phyloP scores from a whole-genome alignment of 2,797 vertebrate genomes.

The Phalloptychus januarius region DNA sequence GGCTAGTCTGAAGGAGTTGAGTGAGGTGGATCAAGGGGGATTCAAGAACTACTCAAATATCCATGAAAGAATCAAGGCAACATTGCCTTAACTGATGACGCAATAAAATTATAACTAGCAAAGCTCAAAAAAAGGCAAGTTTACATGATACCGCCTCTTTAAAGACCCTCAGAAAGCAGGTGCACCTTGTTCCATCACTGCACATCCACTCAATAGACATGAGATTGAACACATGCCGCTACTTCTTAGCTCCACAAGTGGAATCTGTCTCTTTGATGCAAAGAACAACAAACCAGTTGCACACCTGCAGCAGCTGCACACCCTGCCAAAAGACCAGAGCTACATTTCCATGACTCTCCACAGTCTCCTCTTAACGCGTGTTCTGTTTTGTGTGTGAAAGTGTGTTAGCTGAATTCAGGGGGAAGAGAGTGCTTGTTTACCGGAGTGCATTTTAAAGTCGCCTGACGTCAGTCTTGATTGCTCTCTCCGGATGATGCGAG shows the following conservation, averaged over 20 bases:
- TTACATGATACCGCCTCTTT: too few relatives aligned
- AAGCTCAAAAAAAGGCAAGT: too few relatives aligned
- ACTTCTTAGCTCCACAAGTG: background rate
- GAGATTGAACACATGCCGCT: background rate
- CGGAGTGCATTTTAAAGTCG: constrained; percentile 24
- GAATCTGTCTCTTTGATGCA: background rate
- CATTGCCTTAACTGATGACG: too few relatives aligned
- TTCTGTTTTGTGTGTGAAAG: background rate
- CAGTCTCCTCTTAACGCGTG: constrained; percentile 3
- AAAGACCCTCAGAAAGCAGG: background rate
- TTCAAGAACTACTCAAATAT: too few relatives aligned
- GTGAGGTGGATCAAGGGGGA: too few relatives aligned
- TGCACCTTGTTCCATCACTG: background rate
- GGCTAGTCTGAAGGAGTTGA: too few relatives aligned
- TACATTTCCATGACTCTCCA: background rate
- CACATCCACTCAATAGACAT: background rate
- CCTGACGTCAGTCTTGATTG: constrained; percentile 26
- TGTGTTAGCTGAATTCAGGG: background rate
- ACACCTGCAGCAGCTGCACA: background rate
- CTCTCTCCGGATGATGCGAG: constrained; percentile 2
- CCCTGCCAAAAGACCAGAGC: background rate
- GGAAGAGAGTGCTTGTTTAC: constrained; percentile 6
- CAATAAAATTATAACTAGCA: too few relatives aligned
- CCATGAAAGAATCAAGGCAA: too few relatives aligned
- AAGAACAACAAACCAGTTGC: background rate